A percentile compares a stretch with the other conserved stretches of the same genome.
These are phyloP conservation scores for Camptogramma bilineatum DNA, from an alignment of 2,888 invertebrate genomes.

Conservation along the genomic window DNA sequence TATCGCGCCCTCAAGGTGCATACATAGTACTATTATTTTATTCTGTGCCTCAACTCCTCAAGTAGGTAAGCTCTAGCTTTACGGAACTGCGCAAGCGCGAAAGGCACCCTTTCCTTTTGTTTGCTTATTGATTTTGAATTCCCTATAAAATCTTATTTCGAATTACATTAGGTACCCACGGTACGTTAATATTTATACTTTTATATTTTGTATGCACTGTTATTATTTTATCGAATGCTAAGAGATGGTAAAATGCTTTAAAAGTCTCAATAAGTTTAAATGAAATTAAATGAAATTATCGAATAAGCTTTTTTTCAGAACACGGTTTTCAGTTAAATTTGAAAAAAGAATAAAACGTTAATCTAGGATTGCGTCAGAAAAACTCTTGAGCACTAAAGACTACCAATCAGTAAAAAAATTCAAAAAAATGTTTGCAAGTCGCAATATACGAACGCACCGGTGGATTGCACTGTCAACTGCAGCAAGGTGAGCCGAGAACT, in stretches of 20 bases:
- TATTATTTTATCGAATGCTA: too few species aligned
- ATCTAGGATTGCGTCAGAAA: too few species aligned
- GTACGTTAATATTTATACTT: too few species aligned
- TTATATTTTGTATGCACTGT: too few species aligned
- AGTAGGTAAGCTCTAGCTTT: slow-evolving; percentile 9
- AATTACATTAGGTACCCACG: too few species aligned
- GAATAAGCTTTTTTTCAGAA: background rate
- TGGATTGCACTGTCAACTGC: slow-evolving; percentile 16
- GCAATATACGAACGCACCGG: background rate
- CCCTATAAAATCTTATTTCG: background rate
- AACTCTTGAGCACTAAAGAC: background rate
- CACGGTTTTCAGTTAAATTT: background rate
- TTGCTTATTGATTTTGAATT: slow-evolving; percentile 13
- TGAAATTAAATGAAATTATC: too few species aligned
- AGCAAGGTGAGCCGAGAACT: slow-evolving; percentile 5
- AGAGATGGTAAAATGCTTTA: too few species aligned
- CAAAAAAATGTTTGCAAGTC: background rate
- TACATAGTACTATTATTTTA: too few species aligned
- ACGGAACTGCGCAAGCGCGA: slow-evolving; percentile 21
- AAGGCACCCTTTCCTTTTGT: background rate
- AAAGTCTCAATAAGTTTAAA: too few species aligned
- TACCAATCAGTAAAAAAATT: background rate
- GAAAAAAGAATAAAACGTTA: background rate
- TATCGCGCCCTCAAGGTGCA: slow-evolving; percentile 3
- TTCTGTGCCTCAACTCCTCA: too few species aligned